phyloP scores from a whole-genome alignment of 1,140 invertebrate species.

The Diabrotica virgifera region DNA sequence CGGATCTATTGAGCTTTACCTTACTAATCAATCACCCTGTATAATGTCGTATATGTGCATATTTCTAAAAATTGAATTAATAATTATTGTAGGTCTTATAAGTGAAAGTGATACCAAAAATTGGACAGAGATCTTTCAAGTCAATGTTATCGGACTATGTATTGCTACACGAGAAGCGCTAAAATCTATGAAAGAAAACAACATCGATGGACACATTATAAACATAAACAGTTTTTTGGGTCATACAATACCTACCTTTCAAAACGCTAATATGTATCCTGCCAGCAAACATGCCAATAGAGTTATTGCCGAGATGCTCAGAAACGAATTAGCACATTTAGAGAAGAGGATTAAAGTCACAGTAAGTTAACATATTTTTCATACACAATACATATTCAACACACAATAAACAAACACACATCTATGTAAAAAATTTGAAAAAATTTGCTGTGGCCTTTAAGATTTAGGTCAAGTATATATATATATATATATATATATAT shows the following conservation, averaged over 20 bases:
- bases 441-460: no score
- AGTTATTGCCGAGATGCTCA: constrained; percentile 54
- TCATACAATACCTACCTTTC: constrained; percentile 24
- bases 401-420: no score
- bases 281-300: constrained; percentile 57
- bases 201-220: constrained; percentile 65
- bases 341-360: constrained; percentile 48
- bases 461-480: no score
- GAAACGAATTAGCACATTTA: constrained; percentile 51
- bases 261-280: constrained; percentile 48
- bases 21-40: no score
- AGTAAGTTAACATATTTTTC: constrained; percentile 36
- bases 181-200: constrained; percentile 56
- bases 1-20: no score
- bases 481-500: no score
- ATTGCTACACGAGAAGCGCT: constrained; percentile 8
- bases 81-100: constrained; percentile 30
- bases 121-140: constrained; percentile 19
- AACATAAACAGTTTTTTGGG: constrained; percentile 59
- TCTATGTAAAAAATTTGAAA: no score
- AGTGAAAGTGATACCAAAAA: constrained; percentile 40
- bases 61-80: no score
- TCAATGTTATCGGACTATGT: constrained; percentile 12
- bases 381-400: no score
- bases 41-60: constrained; percentile 34